Evolutionary conservation across 1,140 invertebrate species (phyloP).

Genomic region (Trichonephila clavata): DNA sequence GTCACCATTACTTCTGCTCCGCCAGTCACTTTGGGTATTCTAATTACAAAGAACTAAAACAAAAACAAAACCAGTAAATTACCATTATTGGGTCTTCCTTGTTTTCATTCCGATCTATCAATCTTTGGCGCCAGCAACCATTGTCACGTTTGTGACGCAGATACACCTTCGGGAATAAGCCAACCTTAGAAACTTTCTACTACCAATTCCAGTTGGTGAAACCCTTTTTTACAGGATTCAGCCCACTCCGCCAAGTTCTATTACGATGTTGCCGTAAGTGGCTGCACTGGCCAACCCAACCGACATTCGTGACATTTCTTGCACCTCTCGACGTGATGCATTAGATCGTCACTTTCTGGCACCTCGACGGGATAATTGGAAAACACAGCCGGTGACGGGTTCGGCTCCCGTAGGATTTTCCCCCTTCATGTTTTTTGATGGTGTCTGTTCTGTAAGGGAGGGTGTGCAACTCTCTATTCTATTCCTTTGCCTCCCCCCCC

Average conservation of each 20-base stretch:
- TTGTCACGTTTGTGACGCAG: not conserved
- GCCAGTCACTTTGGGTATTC: not conserved
- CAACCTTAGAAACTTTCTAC: not conserved
- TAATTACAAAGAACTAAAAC: not conserved
- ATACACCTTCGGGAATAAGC: not conserved
- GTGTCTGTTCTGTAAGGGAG: not conserved
- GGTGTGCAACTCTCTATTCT: not conserved
- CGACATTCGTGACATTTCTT: slow-evolving; percentile 63
- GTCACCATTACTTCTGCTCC: not conserved
- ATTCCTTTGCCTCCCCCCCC: not conserved
- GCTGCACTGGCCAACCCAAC: not conserved
- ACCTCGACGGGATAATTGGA: slow-evolving; percentile 70
- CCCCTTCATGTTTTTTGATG: slow-evolving; percentile 63
- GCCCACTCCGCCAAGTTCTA: slow-evolving; percentile 27
- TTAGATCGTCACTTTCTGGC: slow-evolving; percentile 70
- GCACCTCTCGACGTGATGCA: slow-evolving; percentile 65
- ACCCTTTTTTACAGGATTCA: not conserved
- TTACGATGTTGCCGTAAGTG: slow-evolving; percentile 61
- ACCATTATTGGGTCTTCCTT: not conserved
- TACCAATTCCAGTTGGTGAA: not conserved
- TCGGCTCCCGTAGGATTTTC: slow-evolving; percentile 27
- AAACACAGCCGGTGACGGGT: slow-evolving; percentile 44
- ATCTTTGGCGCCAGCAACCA: not conserved
- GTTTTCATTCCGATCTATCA: not conserved
- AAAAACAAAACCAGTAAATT: not conserved